These are phyloP conservation scores for Criorhina ranunculi DNA, from an alignment of 2,888 invertebrate genomes.

Conservation along the genomic window DNA sequence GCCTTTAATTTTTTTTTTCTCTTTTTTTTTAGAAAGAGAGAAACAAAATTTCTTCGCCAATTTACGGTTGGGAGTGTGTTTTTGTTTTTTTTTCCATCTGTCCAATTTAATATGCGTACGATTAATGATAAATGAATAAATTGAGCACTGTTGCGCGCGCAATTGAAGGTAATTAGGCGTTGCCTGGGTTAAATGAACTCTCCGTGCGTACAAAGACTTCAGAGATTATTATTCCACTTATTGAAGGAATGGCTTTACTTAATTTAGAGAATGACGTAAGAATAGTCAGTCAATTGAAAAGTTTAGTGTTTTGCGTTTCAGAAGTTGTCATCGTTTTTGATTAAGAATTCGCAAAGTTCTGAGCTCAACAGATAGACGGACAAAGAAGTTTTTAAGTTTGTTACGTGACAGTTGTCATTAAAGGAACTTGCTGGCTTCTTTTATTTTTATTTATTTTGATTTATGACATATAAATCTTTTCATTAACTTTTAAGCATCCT, in stretches of 20 bases:
- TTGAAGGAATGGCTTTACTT: slow-evolving; percentile 69
- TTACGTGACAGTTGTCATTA: slow-evolving; percentile 17
- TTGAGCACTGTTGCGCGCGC: slow-evolving; percentile 67
- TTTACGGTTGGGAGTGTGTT: slow-evolving; percentile 53
- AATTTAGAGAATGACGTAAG: slow-evolving; percentile 74
- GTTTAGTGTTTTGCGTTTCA: slow-evolving; percentile 35
- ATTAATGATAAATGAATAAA: slow-evolving; percentile 75
- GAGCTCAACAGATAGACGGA: slow-evolving; percentile 8
- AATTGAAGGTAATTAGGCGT: slow-evolving; percentile 76
- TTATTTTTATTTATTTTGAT: too few species aligned
- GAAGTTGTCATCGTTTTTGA: slow-evolving; percentile 20
- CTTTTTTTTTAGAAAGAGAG: slow-evolving; percentile 27
- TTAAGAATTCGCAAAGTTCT: slow-evolving; percentile 22
- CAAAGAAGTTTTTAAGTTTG: not conserved
- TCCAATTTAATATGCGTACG: slow-evolving; percentile 73
- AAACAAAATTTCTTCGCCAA: slow-evolving; percentile 48
- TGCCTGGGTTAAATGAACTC: slow-evolving; percentile 75
- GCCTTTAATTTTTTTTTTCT: slow-evolving; percentile 37
- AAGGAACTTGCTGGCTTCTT: not conserved
- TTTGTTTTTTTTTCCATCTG: slow-evolving; percentile 60
- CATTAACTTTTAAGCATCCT: too few species aligned
- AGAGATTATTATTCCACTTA: slow-evolving; percentile 68
- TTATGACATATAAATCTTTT: not conserved
- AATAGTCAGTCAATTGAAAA: slow-evolving; percentile 63
- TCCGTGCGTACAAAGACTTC: slow-evolving; percentile 60